A percentile compares a stretch with the other conserved stretches of the same genome.
phyloP scores from a whole-genome alignment of 2,113 vertebrate species.

The Pedionomus torquatus region DNA sequence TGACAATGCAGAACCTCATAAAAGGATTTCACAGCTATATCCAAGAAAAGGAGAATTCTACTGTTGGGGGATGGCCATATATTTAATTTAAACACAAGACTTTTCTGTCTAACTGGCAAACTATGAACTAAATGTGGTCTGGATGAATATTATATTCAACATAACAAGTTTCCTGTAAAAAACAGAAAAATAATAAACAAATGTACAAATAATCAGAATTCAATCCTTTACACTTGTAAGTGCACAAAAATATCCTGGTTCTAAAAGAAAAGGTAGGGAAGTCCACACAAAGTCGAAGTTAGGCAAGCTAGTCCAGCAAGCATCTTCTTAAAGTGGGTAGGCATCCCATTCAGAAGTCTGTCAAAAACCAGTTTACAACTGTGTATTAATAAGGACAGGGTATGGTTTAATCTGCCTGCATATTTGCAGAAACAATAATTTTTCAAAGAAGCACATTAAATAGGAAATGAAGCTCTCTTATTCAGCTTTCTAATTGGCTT shows the following conservation, averaged over 20 bases:
- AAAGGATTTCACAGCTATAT: background rate
- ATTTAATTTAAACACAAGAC: background rate
- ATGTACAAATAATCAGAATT: background rate
- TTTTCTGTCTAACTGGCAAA: background rate
- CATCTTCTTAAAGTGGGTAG: too few relatives aligned
- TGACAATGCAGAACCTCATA: background rate
- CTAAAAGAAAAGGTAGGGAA: background rate
- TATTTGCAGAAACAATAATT: background rate
- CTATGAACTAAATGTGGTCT: background rate
- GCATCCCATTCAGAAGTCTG: background rate
- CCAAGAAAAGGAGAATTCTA: background rate
- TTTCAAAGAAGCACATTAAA: background rate
- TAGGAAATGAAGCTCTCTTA: background rate
- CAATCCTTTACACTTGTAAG: background rate
- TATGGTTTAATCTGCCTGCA: background rate
- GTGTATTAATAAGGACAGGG: background rate
- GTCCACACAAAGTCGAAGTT: accelerated
- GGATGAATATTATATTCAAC: background rate
- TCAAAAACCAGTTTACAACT: background rate
- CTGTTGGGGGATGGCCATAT: accelerated
- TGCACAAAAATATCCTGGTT: background rate
- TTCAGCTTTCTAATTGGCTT: background rate
- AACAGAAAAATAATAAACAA: background rate
- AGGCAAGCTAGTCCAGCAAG: too few relatives aligned
- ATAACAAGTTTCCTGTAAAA: background rate